Evolutionary conservation across 2,888 invertebrate species (phyloP).

Genomic region (Amphipoea lucens): DNA sequence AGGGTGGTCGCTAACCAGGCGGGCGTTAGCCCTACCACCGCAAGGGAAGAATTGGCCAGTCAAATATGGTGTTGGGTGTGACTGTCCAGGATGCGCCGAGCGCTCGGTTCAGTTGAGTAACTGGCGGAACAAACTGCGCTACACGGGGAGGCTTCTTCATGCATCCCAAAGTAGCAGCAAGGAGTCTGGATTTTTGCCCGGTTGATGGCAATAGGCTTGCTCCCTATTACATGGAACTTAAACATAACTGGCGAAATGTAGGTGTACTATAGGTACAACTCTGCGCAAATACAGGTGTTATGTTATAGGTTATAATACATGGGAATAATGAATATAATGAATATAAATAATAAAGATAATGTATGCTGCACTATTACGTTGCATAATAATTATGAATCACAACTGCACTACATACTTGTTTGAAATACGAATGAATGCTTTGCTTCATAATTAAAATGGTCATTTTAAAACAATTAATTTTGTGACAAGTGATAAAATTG

Average conservation of each 20-base stretch:
- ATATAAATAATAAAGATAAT: slow-evolving; percentile 8
- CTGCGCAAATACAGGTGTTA: not conserved
- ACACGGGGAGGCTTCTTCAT: no score
- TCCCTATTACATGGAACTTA: not conserved
- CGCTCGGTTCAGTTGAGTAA: no score
- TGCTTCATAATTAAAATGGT: slow-evolving; percentile 17
- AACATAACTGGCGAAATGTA: no score
- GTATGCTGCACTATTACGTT: slow-evolving; percentile 4
- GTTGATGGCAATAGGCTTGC: not conserved
- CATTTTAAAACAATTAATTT: slow-evolving; percentile 11
- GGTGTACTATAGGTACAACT: not conserved
- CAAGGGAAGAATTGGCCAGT: no score
- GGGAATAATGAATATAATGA: not conserved
- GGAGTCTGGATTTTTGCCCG: not conserved
- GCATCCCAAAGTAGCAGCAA: no score
- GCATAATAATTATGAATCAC: slow-evolving; percentile 10
- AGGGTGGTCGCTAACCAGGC: no score
- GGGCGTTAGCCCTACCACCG: no score
- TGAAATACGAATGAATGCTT: not conserved
- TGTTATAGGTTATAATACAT: slow-evolving; percentile 2
- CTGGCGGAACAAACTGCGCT: no score
- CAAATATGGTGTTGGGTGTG: no score
- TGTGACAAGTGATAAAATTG: not conserved
- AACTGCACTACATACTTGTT: not conserved
- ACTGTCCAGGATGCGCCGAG: no score